Evolutionary conservation across 1,140 invertebrate species (phyloP).

Genomic region (Stegodyphus dumicola): DNA sequence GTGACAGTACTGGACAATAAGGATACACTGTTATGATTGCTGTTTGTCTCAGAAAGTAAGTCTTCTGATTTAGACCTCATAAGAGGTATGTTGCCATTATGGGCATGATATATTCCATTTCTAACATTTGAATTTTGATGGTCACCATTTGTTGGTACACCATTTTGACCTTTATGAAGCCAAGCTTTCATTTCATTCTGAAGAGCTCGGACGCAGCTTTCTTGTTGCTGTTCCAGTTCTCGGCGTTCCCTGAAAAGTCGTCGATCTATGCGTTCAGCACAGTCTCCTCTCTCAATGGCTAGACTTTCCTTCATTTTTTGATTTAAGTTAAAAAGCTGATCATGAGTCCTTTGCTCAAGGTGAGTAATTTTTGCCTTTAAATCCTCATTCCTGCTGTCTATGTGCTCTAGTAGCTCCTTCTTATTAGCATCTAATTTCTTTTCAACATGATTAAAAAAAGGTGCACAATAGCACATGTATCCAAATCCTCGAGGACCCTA

Average conservation of each 20-base stretch:
- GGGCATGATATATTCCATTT: slow-evolving; percentile 14
- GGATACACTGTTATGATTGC: slow-evolving; percentile 38
- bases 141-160: slow-evolving; percentile 4
- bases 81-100: slow-evolving; percentile 1
- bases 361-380: slow-evolving; percentile 82
- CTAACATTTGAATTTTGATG: not conserved
- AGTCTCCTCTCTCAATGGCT: slow-evolving; percentile 61
- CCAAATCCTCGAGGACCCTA: slow-evolving; percentile 88
- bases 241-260: slow-evolving; percentile 49
- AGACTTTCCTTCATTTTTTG: slow-evolving; percentile 65
- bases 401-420: slow-evolving; percentile 84
- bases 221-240: slow-evolving; percentile 61
- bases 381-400: slow-evolving; percentile 82
- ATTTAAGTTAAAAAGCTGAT: slow-evolving; percentile 78
- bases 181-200: slow-evolving; percentile 57
- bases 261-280: slow-evolving; percentile 61
- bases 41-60: slow-evolving; percentile 42
- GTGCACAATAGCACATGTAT: slow-evolving; percentile 84
- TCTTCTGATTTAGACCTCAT: slow-evolving; percentile 54
- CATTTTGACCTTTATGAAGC: not conserved
- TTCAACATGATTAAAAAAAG: slow-evolving; percentile 88
- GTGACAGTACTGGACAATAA: slow-evolving; percentile 41
- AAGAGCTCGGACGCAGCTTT: slow-evolving; percentile 10
- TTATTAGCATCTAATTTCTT: slow-evolving; percentile 86
- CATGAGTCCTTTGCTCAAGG: slow-evolving; percentile 81